Evolutionary conservation across 2,888 invertebrate genomes (phyloP), one percentile per base, ranked within the genome.

Genomic region (Drosophila pseudotalamancana): DNA sequence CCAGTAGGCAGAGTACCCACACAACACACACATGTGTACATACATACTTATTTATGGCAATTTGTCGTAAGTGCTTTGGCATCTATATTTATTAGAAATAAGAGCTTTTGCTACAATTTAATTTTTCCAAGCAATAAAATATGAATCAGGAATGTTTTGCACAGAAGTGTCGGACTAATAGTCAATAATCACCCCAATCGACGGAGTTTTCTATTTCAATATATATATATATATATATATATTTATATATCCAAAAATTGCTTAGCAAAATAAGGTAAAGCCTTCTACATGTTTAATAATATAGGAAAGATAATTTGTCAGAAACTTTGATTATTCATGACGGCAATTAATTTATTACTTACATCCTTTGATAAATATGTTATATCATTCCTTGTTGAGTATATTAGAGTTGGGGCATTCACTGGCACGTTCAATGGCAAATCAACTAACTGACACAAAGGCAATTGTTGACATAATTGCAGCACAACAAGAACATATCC

Each of bases 21-120:
- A 35, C 23, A 39, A 53, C 34, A 46, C 34, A 34, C 19, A 39
- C 19, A 37, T 40, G 6, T 16, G 35, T 14, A 16, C 21, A 5
- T 39, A 18, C 32, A 21, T 59, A 55, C 81, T 81, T 81, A 76
- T 84, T 80, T 84, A 80, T 84, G 76, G 65, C 76, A 76, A 84
- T 81, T 80, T 80, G 81, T 64, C 59, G 65, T 55, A 73, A 81
- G 43, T 77, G 75, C 63, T 82, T 66, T 57, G 48, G 53, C 45
- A 61, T 72, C 55, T 54, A 60, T 66, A 66, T 78, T 73, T 73
- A 69, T 72, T 48, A 34, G 40, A 11, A n/a, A 37, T 12, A 35
- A 54, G 54, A 42, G 50, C 27, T 43, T 35, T 27, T 6, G 3
- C 19, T 4, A 46, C 42, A 18, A 34, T 39, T 34, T 29, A 32